Base-by-base conservation (phyloP, 2,113 vertebrate genomes). In the Vulpes lagopus region DNA sequence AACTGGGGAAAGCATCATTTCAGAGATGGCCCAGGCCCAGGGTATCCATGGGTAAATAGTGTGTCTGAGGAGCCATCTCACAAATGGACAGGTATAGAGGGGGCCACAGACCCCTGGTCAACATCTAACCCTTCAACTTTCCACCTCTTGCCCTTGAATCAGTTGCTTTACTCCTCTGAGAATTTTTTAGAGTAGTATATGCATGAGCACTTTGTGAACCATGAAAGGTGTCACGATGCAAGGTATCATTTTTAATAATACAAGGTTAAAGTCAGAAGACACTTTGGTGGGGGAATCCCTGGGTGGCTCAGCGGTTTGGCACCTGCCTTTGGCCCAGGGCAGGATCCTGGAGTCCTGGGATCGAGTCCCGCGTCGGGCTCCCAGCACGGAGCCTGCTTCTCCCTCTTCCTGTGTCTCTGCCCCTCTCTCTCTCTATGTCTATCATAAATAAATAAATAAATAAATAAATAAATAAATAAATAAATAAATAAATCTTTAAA, bases 1-100 rank as follows among this genome's bases (percentile, higher is more conserved):
- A 81, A 55, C 14, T 10, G 30, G 11, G 17, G 12, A 32, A 89
- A 85, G 71, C n/a, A 32, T 30, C 12, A 11, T 49, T 38, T 69
- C 32, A 59, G 43, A 64, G 16, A 23, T 19, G 30, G 14, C 4
- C 43, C 5, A 7, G 19, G 12, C 11, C 35, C 32, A 78, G 60
- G 0, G 20, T 12, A n/a, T 22, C 8, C 82, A 35, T 1, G 12
- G 16, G 12, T 59, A 22, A 64, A 51, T 2, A 11, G 12, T 0
- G 0, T 55, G 22, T 87, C 62, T 80, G 69, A 73, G 67, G 74
- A 35, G 10, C 23, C 43, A 16, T 49, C 4, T 22, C 6, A n/a
- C 43, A 67, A 15, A 38, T 0, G 6, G 20, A 4, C 9, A 30
- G 15, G 3, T 69, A 8, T 20, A 2, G 11, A 30, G 22, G 71